Percentiles rank a stretch among this genome's conserved stretches.
phyloP scores from a whole-genome alignment of 92 coral and sea anemone species.

The Zoanthus gigantus region DNA sequence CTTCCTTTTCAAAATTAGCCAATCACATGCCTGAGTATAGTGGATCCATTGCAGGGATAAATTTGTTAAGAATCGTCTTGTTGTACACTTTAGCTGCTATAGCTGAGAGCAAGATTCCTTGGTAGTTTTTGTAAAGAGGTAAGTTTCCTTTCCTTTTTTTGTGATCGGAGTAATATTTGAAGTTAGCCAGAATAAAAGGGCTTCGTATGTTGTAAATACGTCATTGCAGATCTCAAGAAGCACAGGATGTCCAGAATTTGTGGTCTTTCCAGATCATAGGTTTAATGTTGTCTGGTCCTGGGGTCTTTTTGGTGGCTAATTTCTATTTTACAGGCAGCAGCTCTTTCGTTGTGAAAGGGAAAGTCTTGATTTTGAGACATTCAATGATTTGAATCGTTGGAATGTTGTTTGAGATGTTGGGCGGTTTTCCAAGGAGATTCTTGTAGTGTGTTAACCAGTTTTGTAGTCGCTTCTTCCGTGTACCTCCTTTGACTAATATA shows the following conservation, averaged over 20 bases:
- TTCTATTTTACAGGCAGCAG: not conserved
- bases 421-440: constrained; percentile 21
- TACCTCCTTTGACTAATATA: not conserved
- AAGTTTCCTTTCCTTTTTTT: constrained; percentile 51
- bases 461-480: constrained; percentile 12
- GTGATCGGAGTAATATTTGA: not conserved
- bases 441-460: constrained; percentile 17
- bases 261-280: constrained; percentile 28
- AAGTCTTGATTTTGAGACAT: not conserved
- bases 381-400: constrained; percentile 3
- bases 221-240: constrained; percentile 25
- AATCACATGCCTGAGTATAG: not conserved
- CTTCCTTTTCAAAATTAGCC: no score
- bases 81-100: constrained; percentile 34
- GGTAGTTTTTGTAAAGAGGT: constrained; percentile 4
- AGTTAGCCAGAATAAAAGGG: not conserved
- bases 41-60: constrained; percentile 3
- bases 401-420: not conserved
- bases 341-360: constrained; percentile 3
- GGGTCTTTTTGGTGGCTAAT: constrained; percentile 27
- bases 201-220: not conserved
- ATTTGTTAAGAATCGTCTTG: not conserved
- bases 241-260: not conserved
- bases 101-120: constrained; percentile 3
- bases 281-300: constrained; percentile 39